phyloP scores from a whole-genome alignment of 2,888 invertebrate genomes.

The Electrophaes corylata region DNA sequence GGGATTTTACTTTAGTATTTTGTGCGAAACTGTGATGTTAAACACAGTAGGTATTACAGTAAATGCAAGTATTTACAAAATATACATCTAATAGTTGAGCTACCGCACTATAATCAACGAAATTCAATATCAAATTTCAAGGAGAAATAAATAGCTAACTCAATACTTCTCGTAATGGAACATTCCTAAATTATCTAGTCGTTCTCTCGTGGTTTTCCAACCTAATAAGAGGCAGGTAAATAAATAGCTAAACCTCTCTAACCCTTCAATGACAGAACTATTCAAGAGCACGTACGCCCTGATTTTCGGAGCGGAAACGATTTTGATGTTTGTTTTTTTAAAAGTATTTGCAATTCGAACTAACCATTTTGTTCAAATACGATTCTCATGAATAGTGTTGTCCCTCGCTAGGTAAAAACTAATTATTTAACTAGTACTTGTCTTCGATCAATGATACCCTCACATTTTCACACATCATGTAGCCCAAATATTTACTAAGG shows the following conservation, averaged over 20 bases:
- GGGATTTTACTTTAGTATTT: not conserved
- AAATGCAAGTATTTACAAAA: too few species aligned
- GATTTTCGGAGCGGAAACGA: slow-evolving; percentile 35
- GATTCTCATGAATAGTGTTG: too few species aligned
- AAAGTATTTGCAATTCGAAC: not conserved
- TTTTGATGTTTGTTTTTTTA: slow-evolving; percentile 23
- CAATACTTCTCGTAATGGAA: slow-evolving; percentile 23
- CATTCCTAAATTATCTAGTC: slow-evolving; percentile 32
- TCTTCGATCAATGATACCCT: too few species aligned
- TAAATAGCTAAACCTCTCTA: slow-evolving; percentile 40
- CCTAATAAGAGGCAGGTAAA: slow-evolving; percentile 38
- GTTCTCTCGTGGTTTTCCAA: slow-evolving; percentile 28
- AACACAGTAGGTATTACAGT: too few species aligned
- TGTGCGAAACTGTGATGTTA: not conserved
- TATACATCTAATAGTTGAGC: too few species aligned
- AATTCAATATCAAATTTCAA: not conserved
- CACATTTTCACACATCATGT: too few species aligned
- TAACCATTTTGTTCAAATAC: too few species aligned
- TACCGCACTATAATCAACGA: not conserved
- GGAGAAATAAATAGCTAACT: slow-evolving; percentile 7
- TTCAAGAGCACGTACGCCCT: slow-evolving; percentile 29
- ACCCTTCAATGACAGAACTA: slow-evolving; percentile 35
- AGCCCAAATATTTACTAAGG: too few species aligned
- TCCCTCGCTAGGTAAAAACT: too few species aligned
- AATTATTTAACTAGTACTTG: too few species aligned